A percentile compares a stretch with the other conserved stretches of the same genome.
Conservation (phyloP, 2,113 vertebrate genomes). For the Oreochromis niloticus region DNA sequence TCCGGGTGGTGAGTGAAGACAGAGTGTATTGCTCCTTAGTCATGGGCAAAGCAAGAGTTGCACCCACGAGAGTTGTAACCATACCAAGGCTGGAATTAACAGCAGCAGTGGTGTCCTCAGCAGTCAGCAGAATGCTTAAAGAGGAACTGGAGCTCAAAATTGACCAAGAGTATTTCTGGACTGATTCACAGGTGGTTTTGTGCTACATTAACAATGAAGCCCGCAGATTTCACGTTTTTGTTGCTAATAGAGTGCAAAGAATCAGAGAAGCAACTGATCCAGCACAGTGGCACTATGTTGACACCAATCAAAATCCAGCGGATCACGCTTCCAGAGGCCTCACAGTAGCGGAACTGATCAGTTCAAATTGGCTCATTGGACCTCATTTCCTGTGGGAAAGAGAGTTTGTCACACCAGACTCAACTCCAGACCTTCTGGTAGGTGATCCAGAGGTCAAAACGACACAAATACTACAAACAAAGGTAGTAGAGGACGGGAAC, state of each 20-base stretch:
- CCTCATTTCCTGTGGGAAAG: too few species aligned
- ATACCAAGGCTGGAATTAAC: background rate
- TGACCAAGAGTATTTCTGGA: background rate
- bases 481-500: too few species aligned
- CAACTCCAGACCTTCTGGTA: too few species aligned
- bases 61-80: background rate
- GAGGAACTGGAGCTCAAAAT: background rate
- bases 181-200: background rate
- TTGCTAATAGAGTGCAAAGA: background rate
- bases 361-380: too few species aligned
- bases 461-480: too few species aligned
- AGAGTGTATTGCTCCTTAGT: background rate
- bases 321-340: too few species aligned
- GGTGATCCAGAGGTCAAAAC: too few species aligned
- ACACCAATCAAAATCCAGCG: background rate
- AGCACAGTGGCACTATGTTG: background rate
- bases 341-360: too few species aligned
- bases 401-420: too few species aligned
- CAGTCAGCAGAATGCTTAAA: background rate
- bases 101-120: background rate
- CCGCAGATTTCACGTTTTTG: background rate
- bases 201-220: background rate
- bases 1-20: background rate
- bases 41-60: background rate
- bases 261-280: background rate